Base-by-base conservation (phyloP, 2,113 vertebrate species). In the Oxygymnocypris stewartii region DNA sequence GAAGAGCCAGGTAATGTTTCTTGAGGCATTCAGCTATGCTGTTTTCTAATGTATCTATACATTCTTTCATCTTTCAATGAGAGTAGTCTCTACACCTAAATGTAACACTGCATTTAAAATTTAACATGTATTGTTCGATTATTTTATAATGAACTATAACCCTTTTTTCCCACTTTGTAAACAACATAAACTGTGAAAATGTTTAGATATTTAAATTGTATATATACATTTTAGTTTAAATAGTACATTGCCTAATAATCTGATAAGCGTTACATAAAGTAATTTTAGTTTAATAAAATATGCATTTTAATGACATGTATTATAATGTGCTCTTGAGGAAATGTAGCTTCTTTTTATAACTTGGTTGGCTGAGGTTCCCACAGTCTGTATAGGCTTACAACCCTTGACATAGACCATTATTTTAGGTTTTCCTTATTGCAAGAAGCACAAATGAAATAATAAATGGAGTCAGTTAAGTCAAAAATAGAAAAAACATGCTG, bases 1-100 rank as follows among this genome's bases (percentile, higher is more conserved):
- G 35, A 96, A 96, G 76, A 97, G 96, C 90, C 95, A 97, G 94
- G 96, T 97, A 80, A 89, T 90, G 31, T 69, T 40, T 25, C 28
- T 61, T 78, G 18, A 74, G 40, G 73, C 23, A 23, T 23, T 35
- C n/a, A 28, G 25, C 61, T 67, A 5, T 37, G 11, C 4, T 73
- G 2, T 12, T 54, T 20, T 51, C 23, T 23, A 42, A 71, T 40
- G 65, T 13, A 51, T 40, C 61, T 0, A 49, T 63, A 40, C 14
- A 73, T 61, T 73, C 0, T 61, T 8, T 12, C 14, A 23, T 73
- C 35, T 73, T 73, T 0, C 8, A 23, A 42, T 13, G 20, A 5
- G 0, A 73, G 35, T 12, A 73, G 23, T 42, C n/a, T 42, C 37
- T 11, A 40, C 12, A 5, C 35, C 16, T 25, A 42, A 14, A 3